Evolutionary conservation across 2,888 invertebrate genomes (phyloP).

Genomic region (Dioctria rufipes): DNA sequence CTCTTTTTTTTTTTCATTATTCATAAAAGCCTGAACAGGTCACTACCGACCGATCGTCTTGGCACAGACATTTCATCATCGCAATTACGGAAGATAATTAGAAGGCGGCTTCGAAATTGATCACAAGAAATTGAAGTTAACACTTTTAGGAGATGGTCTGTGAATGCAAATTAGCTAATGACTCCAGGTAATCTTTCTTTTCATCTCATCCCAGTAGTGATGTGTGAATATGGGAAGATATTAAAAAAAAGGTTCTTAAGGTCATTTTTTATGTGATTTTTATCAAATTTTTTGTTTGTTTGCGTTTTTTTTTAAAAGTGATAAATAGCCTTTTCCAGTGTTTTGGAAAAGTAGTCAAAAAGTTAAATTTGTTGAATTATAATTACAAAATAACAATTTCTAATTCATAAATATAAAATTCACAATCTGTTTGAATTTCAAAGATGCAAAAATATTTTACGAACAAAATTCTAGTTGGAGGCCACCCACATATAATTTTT

Average conservation of each 20-base stretch:
- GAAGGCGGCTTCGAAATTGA: slow-evolving; percentile 68
- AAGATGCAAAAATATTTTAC: no score
- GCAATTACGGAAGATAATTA: slow-evolving; percentile 70
- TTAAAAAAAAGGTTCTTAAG: neutral
- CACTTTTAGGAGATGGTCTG: slow-evolving; percentile 65
- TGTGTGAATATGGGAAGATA: slow-evolving; percentile 25
- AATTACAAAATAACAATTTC: no score
- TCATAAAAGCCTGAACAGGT: neutral
- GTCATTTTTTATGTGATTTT: neutral
- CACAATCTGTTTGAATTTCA: no score
- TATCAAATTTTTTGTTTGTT: neutral
- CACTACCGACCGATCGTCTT: neutral
- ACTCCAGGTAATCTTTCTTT: neutral
- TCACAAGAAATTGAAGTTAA: slow-evolving; percentile 67
- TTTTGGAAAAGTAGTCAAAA: no score
- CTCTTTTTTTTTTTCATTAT: neutral
- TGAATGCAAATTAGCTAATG: slow-evolving; percentile 41
- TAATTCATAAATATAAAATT: no score
- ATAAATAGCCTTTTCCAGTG: no score
- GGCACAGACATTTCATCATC: slow-evolving; percentile 63
- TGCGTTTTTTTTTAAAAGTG: no score
- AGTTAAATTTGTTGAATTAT: no score
- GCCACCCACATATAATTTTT: slow-evolving; percentile 2
- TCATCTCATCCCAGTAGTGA: slow-evolving; percentile 24
- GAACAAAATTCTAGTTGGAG: neutral